phyloP scores from a whole-genome alignment of 2,113 vertebrate species.

The Pogonocichla stellata region DNA sequence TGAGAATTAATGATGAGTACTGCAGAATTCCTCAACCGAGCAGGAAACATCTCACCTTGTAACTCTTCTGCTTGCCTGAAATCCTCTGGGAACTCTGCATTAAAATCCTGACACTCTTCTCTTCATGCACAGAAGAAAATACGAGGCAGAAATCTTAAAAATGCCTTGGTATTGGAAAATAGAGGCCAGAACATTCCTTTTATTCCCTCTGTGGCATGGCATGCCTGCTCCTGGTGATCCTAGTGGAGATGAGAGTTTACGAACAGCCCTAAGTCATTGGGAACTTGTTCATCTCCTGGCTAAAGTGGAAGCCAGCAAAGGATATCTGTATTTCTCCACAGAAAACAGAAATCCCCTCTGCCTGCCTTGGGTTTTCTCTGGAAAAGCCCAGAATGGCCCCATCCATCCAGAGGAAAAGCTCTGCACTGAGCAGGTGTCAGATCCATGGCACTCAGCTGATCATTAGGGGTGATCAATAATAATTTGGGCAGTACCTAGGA shows the following conservation, averaged over 20 bases:
- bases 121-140: neutral
- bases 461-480: neutral
- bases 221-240: neutral
- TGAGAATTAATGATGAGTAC: neutral
- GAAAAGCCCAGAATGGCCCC: neutral
- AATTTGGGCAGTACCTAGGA: neutral
- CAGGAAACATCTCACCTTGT: neutral
- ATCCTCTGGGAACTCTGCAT: neutral
- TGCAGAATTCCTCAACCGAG: neutral
- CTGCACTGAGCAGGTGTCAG: neutral
- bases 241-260: neutral
- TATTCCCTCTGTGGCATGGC: rapidly evolving
- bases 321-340: neutral
- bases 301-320: neutral
- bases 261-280: neutral
- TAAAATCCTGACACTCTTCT: neutral
- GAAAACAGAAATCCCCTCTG: neutral
- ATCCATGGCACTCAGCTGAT: neutral
- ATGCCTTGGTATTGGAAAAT: neutral
- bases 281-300: neutral
- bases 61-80: neutral
- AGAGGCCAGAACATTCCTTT: neutral
- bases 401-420: neutral
- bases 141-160: neutral
- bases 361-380: neutral